Evolutionary conservation across 2,113 vertebrate species (phyloP), one percentile per base, ranked within the genome.

Genomic region (Pungitius pungitius): DNA sequence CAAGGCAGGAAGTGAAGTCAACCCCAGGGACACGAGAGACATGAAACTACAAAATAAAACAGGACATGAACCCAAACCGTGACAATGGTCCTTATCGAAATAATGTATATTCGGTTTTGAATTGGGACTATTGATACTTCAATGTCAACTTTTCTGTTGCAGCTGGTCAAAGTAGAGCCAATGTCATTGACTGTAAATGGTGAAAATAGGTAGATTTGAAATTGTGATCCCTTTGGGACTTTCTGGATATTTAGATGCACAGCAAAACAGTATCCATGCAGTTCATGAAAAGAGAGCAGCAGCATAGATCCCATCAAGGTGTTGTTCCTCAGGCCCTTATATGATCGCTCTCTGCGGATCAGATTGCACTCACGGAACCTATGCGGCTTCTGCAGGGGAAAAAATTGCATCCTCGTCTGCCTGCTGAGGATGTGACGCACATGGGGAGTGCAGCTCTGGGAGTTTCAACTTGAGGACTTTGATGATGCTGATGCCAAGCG

Each of bases 341-440:
- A 37, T 30, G 63, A 69, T 52, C 8, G 2, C 9, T n/a, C 60
- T 57, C 45, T 66, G 42, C 20, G 43, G 51, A 18, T 66, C 24
- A 24, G 49, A 69, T 69, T 37, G 73, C 57, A 20, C 63, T 37
- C 30, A 54, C 33, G 27, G 60, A 62, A 62, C 14, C 45, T 43
- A 30, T 62, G 60, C 27, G 65, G 54, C 69, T 74, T 77, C 65
- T 62, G 73, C 64, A 42, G 61, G 54, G 74, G 54, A 77, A 35
- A 59, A 77, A 58, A 77, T 27, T 11, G 20, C 18, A 35, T 62
- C 69, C 72, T 40, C 57, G 57, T 69, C 22, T 64, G 57, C 63
- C 45, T 64, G 51, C 24, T 39, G 71, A 76, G 17, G 67, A 75
- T n/a, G 35, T 73, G 79, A 64, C 71, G 37, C 55, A 69, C 67